Evolutionary conservation across 2,113 vertebrate species (phyloP), one percentile per base, ranked within the genome.

Genomic region (Malurus alboscapulatus): DNA sequence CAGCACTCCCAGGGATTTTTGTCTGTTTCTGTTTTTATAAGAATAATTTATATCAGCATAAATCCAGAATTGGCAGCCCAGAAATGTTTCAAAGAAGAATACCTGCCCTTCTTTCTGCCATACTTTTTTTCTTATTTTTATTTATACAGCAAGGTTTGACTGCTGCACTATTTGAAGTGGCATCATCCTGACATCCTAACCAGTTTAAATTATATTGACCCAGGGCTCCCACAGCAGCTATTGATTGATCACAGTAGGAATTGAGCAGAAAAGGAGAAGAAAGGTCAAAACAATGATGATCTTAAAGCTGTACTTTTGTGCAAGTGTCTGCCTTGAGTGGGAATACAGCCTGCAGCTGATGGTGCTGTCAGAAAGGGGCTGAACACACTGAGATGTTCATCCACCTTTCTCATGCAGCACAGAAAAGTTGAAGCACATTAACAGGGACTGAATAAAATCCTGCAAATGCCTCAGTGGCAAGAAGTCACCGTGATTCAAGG

Each of bases 201-300:
- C 71, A 85, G 62, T 79, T 90, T 69, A 91, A 96, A 92, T 94
- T 79, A 87, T 85, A 83, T 87, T 87, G 92, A 89, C 81, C 92
- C 84, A 66, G 38, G 76, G 66, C 50, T 91, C 63, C 77, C 78
- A 85, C 58, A 83, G 81, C 77, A 92, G 77, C 66, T 89, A 87
- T 87, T 93, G 91, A 94, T 76, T 92, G 87, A 96, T 94, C 87
- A 93, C 84, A 80, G 66, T 83, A 79, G 55, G 93, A 87, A 83
- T 4, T 36, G 74, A 93, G 71, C 63, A 87, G 78, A 91, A 84
- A 72, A 92, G 59, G 65, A 93, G 65, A 93, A 84, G 82, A 92
- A 94, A 86, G 69, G 73, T 94, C 79, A 91, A 84, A 90, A 77
- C 51, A 93, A 90, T 71, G 58, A 96, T 92, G 85, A 91, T 84